Evolutionary conservation across 2,797 vertebrate genomes (phyloP).

Genomic region (Mus caroli): DNA sequence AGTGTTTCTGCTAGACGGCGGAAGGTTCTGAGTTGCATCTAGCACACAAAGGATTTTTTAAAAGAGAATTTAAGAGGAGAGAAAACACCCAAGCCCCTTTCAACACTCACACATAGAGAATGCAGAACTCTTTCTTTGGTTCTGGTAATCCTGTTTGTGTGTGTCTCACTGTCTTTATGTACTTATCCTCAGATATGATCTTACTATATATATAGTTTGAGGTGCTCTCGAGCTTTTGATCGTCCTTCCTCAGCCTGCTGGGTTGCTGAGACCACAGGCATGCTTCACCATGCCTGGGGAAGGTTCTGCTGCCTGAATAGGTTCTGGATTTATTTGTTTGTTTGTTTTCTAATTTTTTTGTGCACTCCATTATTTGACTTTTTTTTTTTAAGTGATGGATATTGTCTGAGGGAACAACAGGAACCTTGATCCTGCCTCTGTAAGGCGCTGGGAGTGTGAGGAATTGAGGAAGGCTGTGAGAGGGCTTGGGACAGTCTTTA

Average conservation of each 20-base stretch:
- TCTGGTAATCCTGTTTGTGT: background rate
- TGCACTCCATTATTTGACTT: background rate
- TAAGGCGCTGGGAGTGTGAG: background rate
- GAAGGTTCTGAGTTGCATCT: background rate
- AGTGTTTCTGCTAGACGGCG: background rate
- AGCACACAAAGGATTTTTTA: background rate
- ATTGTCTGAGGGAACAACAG: background rate
- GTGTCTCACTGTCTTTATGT: too few relatives aligned
- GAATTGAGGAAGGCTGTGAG: background rate
- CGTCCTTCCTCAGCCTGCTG: too few relatives aligned
- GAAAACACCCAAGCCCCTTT: background rate
- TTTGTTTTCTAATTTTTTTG: background rate
- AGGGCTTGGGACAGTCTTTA: background rate
- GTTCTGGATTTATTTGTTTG: too few relatives aligned
- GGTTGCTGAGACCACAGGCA: background rate
- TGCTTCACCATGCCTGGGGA: background rate
- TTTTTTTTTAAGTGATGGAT: background rate
- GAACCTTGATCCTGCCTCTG: background rate
- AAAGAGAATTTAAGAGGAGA: background rate
- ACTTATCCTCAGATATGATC: background rate
- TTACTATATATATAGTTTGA: background rate
- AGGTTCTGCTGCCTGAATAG: background rate
- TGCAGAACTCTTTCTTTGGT: background rate
- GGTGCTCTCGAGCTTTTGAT: background rate
- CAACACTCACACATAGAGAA: background rate